phyloP scores from a whole-genome alignment of 2,797 vertebrate species.

The Hydrophis major region DNA sequence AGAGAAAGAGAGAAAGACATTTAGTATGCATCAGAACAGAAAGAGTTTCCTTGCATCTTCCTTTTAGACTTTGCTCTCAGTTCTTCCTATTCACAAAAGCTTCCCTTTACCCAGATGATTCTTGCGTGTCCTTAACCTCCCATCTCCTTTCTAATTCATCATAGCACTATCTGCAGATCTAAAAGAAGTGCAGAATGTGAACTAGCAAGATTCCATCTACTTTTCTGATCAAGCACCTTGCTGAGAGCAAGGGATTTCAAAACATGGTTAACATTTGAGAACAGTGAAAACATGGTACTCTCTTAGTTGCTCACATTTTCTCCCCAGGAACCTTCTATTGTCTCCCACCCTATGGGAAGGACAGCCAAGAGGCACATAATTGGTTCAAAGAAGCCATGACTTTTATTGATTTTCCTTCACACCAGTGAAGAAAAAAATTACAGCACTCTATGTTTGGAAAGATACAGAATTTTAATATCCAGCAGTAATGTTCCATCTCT shows the following conservation, averaged over 20 bases:
- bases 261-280: conserved; percentile 31
- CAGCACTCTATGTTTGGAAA: neutral
- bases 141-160: neutral
- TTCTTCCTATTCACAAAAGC: conserved; percentile 14
- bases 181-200: neutral
- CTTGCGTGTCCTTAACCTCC: neutral
- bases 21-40: neutral
- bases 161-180: conserved; percentile 1
- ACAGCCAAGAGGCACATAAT: neutral
- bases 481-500: neutral
- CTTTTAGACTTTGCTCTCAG: neutral
- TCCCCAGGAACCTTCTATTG: neutral
- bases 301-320: neutral
- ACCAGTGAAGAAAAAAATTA: neutral
- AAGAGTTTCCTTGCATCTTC: neutral
- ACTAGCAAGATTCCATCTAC: neutral
- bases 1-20: neutral
- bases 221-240: neutral
- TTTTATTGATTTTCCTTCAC: conserved; percentile 1
- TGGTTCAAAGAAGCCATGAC: neutral
- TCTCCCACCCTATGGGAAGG: neutral
- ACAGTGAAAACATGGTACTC: conserved; percentile 8
- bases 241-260: conserved; percentile 28
- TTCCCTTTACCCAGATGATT: neutral
- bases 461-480: neutral